Evolutionary conservation across 1,140 invertebrate genomes (phyloP).

Genomic region (Platyscapa corneri): DNA sequence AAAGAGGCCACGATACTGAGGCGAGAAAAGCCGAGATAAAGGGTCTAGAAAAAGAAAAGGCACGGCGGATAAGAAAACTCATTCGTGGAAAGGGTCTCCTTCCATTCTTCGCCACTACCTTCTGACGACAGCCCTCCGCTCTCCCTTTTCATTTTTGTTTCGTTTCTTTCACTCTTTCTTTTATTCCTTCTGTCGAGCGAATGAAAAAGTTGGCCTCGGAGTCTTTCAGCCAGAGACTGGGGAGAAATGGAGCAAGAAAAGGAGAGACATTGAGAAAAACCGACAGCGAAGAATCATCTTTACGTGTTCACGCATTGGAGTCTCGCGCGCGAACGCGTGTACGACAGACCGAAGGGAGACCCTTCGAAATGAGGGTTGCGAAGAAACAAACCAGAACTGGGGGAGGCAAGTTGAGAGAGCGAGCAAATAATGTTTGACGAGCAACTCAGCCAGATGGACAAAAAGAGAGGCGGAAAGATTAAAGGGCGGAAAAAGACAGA

Average conservation of each 20-base stretch:
- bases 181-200: not conserved
- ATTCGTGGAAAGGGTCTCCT: not conserved
- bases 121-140: not conserved
- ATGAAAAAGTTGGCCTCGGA: conserved; percentile 7
- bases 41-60: not conserved
- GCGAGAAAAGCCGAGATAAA: not conserved
- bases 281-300: conserved; percentile 1
- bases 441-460: no score
- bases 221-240: not conserved
- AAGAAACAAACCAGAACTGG: not conserved
- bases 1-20: not conserved
- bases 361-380: not conserved
- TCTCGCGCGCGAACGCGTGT: not conserved
- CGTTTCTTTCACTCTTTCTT: not conserved
- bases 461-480: not conserved
- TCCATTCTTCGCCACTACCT: not conserved
- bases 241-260: not conserved
- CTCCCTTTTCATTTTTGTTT: not conserved
- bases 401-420: not conserved
- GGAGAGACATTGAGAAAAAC: not conserved
- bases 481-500: not conserved
- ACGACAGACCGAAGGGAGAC: not conserved
- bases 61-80: not conserved
- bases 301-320: not conserved
- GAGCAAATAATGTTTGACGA: not conserved